Percentiles rank a stretch among this genome's conserved stretches.
phyloP scores from a whole-genome alignment of 2,113 vertebrate genomes.

The Strigops habroptila region DNA sequence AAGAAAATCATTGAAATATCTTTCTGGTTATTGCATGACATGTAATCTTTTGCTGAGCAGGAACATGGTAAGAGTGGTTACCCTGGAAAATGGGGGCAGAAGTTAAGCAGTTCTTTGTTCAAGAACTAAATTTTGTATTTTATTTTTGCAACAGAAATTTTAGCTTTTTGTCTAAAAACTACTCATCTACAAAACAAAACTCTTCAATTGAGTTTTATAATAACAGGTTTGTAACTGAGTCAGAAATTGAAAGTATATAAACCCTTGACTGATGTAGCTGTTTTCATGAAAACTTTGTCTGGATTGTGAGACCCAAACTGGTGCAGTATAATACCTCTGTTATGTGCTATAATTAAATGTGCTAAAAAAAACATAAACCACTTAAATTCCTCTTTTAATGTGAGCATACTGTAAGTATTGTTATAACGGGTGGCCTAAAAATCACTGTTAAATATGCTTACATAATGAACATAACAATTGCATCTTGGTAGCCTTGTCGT shows the following conservation, averaged over 20 bases:
- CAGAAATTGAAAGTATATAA: neutral
- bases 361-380: neutral
- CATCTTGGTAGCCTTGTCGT: neutral
- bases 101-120: neutral
- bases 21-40: neutral
- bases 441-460: neutral
- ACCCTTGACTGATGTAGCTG: neutral
- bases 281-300: neutral
- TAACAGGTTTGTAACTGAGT: neutral
- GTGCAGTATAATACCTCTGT: neutral
- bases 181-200: neutral
- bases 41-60: neutral
- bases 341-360: neutral
- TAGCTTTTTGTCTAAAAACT: neutral
- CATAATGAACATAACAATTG: neutral
- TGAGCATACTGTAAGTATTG: neutral
- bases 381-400: neutral
- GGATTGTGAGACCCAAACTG: neutral
- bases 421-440: neutral
- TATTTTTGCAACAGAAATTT: neutral
- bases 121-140: neutral
- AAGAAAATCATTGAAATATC: neutral
- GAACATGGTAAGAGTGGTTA: neutral
- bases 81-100: neutral
- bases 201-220: neutral